phyloP scores from a whole-genome alignment of 2,888 invertebrate species.

The Smittia sp. region DNA sequence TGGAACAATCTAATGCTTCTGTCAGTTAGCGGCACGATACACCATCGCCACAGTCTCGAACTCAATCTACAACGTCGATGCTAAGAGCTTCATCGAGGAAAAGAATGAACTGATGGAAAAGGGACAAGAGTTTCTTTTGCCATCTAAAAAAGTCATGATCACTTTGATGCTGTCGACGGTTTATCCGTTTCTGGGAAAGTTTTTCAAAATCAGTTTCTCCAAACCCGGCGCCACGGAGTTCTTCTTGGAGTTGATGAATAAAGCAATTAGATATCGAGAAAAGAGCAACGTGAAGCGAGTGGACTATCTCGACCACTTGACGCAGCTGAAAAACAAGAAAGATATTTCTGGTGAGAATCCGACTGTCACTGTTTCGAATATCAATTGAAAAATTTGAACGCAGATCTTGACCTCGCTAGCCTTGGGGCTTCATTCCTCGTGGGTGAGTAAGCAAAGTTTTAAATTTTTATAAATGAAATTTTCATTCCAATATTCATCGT shows the following conservation, averaged over 20 bases:
- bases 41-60: constrained; percentile 46
- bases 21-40: constrained; percentile 24
- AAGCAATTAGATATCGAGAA: constrained; percentile 43
- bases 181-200: constrained; percentile 43
- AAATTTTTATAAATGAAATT: neutral
- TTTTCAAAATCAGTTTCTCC: constrained; percentile 43
- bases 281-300: constrained; percentile 42
- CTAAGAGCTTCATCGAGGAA: constrained; percentile 45
- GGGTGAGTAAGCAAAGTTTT: too few relatives aligned
- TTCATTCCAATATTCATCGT: constrained; percentile 42
- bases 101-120: constrained; percentile 42
- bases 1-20: too few relatives aligned
- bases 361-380: too few relatives aligned
- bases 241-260: constrained; percentile 43
- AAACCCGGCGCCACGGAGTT: constrained; percentile 42
- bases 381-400: too few relatives aligned
- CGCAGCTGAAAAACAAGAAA: constrained; percentile 44
- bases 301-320: constrained; percentile 45
- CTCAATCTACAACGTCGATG: constrained; percentile 50
- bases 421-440: constrained; percentile 42
- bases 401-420: constrained; percentile 45
- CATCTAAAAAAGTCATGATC: constrained; percentile 34
- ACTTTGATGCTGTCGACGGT: neutral
- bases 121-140: constrained; percentile 40
- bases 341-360: constrained; percentile 44